Conservation (phyloP, 64 coral and sea anemone genomes). For the Stichodactyla mertensii region DNA sequence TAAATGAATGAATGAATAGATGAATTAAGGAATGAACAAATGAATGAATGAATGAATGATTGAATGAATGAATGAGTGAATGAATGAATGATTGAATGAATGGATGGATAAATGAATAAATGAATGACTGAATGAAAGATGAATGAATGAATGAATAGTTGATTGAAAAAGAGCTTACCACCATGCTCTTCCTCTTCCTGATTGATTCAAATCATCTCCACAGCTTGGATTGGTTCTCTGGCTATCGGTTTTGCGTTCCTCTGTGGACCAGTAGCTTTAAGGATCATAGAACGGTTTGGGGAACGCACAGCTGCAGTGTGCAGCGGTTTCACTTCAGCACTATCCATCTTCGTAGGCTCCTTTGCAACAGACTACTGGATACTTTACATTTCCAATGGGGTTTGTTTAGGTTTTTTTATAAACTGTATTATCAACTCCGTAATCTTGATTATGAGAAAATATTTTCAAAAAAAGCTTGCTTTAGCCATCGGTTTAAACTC, state of each 20-base stretch:
- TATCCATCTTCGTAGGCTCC: conserved; percentile 4
- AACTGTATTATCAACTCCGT: not conserved
- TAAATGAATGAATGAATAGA: not conserved
- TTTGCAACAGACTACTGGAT: conserved; percentile 8
- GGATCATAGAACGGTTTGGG: conserved; percentile 21
- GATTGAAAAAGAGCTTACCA: not conserved
- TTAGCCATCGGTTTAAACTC: conserved; percentile 11
- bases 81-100: not conserved
- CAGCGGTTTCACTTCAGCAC: not conserved
- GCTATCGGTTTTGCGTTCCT: conserved; percentile 1
- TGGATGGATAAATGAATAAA: too few species aligned
- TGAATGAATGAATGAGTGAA: not conserved
- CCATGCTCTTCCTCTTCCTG: not conserved
- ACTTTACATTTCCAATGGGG: conserved; percentile 12
- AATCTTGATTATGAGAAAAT: not conserved
- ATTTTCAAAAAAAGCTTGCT: conserved; percentile 26
- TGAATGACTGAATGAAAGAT: not conserved
- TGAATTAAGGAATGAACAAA: too few species aligned
- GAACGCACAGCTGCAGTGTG: not conserved
- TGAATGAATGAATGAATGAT: too few species aligned
- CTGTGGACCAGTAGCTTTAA: not conserved
- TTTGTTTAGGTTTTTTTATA: conserved; percentile 3
- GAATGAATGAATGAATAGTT: not conserved
- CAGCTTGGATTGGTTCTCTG: conserved; percentile 49
- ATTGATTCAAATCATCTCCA: not conserved